Conservation (phyloP, 1,140 invertebrate species). For the Pseudachorutes palmiensis region DNA sequence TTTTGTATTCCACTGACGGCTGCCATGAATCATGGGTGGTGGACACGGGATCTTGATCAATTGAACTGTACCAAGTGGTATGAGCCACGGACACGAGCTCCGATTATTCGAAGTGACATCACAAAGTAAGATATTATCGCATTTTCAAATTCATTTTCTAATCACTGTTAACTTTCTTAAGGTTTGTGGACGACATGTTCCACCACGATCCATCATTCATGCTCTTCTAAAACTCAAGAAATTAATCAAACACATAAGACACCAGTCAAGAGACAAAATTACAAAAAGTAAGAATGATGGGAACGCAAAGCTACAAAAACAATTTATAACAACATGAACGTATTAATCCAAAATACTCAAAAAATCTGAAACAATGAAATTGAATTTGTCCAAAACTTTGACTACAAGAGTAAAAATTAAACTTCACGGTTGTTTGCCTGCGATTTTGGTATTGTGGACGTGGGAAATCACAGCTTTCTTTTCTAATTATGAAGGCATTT, state of each 20-base stretch:
- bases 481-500: too few relatives aligned
- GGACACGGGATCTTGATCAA: slow-evolving; percentile 21
- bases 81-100: slow-evolving; percentile 19
- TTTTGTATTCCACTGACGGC: slow-evolving; percentile 29
- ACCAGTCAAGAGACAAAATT: too few relatives aligned
- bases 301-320: too few relatives aligned
- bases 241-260: neutral
- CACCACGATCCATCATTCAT: slow-evolving; percentile 30
- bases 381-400: too few relatives aligned
- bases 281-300: too few relatives aligned
- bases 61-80: slow-evolving; percentile 31
- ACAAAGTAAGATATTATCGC: slow-evolving; percentile 22
- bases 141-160: neutral
- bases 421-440: too few relatives aligned
- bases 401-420: too few relatives aligned
- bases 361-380: too few relatives aligned
- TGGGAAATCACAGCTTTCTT: too few relatives aligned
- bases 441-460: too few relatives aligned
- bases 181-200: slow-evolving; percentile 34
- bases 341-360: too few relatives aligned
- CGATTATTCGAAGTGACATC: slow-evolving; percentile 28
- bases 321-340: too few relatives aligned
- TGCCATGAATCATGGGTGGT: slow-evolving; percentile 33
- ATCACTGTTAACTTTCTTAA: slow-evolving; percentile 13
- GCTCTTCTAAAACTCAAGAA: slow-evolving; percentile 18